Percentiles rank a stretch among this genome's conserved stretches.
Evolutionary conservation across 2,888 invertebrate genomes (phyloP).

Genomic region (Mythimna loreyi): DNA sequence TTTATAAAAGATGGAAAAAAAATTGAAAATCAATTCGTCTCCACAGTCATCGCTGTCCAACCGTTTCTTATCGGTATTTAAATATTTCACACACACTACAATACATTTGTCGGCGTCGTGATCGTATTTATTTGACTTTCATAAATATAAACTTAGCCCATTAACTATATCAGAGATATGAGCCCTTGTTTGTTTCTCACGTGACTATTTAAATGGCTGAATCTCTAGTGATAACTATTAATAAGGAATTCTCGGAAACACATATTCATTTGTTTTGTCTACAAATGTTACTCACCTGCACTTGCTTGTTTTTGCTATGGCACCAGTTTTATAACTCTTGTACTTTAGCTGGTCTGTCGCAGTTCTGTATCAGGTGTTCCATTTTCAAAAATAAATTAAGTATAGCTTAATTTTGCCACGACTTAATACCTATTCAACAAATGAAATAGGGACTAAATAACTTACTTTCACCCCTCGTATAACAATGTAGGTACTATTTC

Average conservation of each 20-base stretch:
- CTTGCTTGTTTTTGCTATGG: no score
- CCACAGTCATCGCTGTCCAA: conserved; percentile 32
- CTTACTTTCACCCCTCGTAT: no score
- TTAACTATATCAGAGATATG: conserved; percentile 1
- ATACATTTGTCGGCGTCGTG: conserved; percentile 22
- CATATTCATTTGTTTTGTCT: no score
- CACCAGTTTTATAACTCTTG: no score
- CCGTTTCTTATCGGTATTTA: conserved; percentile 54
- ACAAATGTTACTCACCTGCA: no score
- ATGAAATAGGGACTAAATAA: no score
- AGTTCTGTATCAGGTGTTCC: not conserved
- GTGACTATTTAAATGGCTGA: not conserved
- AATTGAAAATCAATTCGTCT: not conserved
- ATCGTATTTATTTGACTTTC: conserved; percentile 32
- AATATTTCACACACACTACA: conserved; percentile 33
- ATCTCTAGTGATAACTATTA: no score
- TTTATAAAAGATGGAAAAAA: conserved; percentile 7
- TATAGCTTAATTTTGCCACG: not conserved
- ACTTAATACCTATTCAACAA: no score
- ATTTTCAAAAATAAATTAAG: not conserved
- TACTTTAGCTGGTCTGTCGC: no score
- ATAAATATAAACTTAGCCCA: conserved; percentile 18
- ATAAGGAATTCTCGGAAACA: no score
- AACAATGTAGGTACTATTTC: no score
- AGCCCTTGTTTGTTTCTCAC: conserved; percentile 5